Base-by-base conservation (phyloP, 1,140 invertebrate genomes). In the Diorhabda sublineata region DNA sequence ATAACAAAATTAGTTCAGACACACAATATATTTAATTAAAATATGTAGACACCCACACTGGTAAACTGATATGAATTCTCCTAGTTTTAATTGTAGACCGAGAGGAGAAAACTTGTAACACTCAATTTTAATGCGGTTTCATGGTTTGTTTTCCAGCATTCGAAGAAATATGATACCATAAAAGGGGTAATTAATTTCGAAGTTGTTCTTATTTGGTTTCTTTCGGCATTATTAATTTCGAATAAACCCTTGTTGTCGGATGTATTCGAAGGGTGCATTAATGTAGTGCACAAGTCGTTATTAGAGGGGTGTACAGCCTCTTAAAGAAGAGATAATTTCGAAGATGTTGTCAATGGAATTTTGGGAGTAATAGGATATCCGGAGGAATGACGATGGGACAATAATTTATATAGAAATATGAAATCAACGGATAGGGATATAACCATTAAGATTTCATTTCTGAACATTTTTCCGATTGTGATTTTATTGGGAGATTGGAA, bases 141-240 rank as follows among this genome's bases (percentile, higher is more conserved):
- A n/a, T 2, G 47, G 47, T 52, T 52, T 52, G 47, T 52, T 56
- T 45, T 62, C 45, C 45, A 68, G 61, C 58, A 45, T 2, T n/a
- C 56, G 58, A 58, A 52, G 63, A 64, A 69, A 65, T 64, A 63
- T 59, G 61, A 65, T 61, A 59, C 63, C 64, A 63, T 66, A 66
- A 69, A 69, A 69, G 64, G 63, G 68, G 68, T 69, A 66, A 69
- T 69, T 66, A 69, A 66, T 69, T 69, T 69, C 59, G 45, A 6
- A 62, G 43, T 62, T 62, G 26, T 43, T 42, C 43, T 62, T 62
- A n/a, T 60, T 42, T 3, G 61, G 26, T 41, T 42, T 52, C 47
- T 52, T 52, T 52, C 47, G 47, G 9, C 61, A 44, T 42, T 62
- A 44, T 42, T 62, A 62, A 62, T 62, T 62, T 62, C 61, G 61